A percentile compares a stretch with the other conserved stretches of the same genome.
Evolutionary conservation across 2,888 invertebrate genomes (phyloP).

Genomic region (Hedychridium roseum): DNA sequence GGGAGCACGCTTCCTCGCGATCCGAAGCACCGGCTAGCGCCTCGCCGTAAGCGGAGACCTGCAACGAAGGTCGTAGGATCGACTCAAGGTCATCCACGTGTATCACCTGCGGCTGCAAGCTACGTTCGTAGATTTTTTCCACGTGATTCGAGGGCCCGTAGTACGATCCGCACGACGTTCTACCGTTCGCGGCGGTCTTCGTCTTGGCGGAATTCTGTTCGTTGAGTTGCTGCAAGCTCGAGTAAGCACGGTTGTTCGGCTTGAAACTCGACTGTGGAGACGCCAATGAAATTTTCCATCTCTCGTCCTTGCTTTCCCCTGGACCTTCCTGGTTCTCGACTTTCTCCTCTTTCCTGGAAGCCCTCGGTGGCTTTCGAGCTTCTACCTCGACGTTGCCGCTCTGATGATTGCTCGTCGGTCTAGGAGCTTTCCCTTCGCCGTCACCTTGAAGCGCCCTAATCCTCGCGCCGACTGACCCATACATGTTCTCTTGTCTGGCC

Average conservation of each 20-base stretch:
- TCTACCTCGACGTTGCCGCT: too few relatives aligned
- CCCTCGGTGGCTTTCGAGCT: slow-evolving; percentile 38
- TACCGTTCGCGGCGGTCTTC: slow-evolving; percentile 20
- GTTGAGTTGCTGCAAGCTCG: slow-evolving; percentile 34
- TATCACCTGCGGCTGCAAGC: slow-evolving; percentile 49
- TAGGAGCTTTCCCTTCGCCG: too few relatives aligned
- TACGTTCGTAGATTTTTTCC: slow-evolving; percentile 52
- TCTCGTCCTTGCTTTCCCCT: slow-evolving; percentile 30
- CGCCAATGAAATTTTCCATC: background rate
- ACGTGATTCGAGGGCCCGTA: slow-evolving; percentile 44
- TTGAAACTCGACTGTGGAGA: slow-evolving; percentile 47
- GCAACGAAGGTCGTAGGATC: slow-evolving; percentile 41
- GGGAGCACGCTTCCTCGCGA: slow-evolving; percentile 18
- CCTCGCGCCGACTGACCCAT: slow-evolving; percentile 39
- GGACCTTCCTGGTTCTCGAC: too few relatives aligned
- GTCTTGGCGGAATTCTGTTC: slow-evolving; percentile 32
- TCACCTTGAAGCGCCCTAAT: slow-evolving; percentile 36
- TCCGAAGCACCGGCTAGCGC: too few relatives aligned
- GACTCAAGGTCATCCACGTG: slow-evolving; percentile 53
- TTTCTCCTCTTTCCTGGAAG: slow-evolving; percentile 36
- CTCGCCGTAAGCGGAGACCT: slow-evolving; percentile 51
- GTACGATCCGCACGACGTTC: slow-evolving; percentile 29
- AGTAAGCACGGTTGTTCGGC: slow-evolving; percentile 41
- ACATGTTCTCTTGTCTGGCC: slow-evolving; percentile 22
- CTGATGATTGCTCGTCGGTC: slow-evolving; percentile 24